Evolutionary conservation across 2,888 invertebrate genomes (phyloP).

Genomic region (Syritta pipiens): DNA sequence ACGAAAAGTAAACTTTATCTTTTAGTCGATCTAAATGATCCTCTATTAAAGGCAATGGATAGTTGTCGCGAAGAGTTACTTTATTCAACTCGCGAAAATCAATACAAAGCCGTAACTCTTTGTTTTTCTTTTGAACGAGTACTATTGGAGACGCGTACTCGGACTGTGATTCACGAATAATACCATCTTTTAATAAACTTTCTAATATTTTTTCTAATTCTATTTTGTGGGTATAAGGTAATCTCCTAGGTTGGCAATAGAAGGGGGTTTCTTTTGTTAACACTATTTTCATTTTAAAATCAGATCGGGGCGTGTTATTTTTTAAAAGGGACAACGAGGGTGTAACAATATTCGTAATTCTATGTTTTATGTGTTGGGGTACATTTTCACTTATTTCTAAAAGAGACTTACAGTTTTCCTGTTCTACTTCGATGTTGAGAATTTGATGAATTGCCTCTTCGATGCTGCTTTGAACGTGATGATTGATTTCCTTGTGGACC

Average conservation of each 20-base stretch:
- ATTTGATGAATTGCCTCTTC: too few species aligned
- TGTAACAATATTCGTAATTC: not conserved
- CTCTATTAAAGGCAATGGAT: constrained; percentile 25
- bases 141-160: constrained; percentile 58
- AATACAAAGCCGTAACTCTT: constrained; percentile 24
- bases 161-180: constrained; percentile 42
- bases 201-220: constrained; percentile 29
- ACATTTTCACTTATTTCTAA: not conserved
- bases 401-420: too few species aligned
- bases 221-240: constrained; percentile 15
- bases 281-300: constrained; percentile 40
- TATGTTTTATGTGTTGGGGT: not conserved
- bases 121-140: constrained; percentile 44
- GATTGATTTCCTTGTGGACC: not conserved
- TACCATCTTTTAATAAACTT: constrained; percentile 5
- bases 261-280: constrained; percentile 44
- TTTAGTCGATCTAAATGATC: constrained; percentile 39
- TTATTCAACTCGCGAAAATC: too few species aligned
- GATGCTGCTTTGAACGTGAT: constrained; percentile 1
- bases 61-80: too few species aligned
- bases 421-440: too few species aligned
- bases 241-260: constrained; percentile 17
- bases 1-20: constrained; percentile 68
- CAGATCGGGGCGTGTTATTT: not conserved
- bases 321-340: not conserved